A percentile compares a stretch with the other conserved stretches of the same genome.
phyloP scores from a whole-genome alignment of 2,888 invertebrate species.

The Tetranychus piercei region DNA sequence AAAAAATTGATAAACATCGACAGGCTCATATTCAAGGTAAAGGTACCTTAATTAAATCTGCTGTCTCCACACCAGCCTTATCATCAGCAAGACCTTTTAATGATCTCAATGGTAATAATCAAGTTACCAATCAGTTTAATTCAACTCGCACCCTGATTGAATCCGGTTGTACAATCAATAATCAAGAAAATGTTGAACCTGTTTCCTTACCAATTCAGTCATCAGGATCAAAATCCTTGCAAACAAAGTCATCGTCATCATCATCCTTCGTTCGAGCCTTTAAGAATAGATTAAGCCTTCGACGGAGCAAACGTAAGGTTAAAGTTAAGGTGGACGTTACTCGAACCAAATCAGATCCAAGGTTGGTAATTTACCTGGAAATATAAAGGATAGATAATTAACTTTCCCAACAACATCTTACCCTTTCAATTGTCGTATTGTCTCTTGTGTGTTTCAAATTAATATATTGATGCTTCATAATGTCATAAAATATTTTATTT shows the following conservation, averaged over 20 bases:
- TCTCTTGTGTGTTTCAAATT: too few relatives aligned
- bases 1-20: conserved; percentile 7
- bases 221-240: background rate
- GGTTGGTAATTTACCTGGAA: background rate
- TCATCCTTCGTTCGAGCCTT: conserved; percentile 3
- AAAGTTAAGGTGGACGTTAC: conserved; percentile 5
- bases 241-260: background rate
- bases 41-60: background rate
- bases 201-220: background rate
- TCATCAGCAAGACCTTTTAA: background rate
- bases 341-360: conserved; percentile 7
- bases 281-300: conserved; percentile 6
- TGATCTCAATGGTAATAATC: background rate
- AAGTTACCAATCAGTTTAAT: background rate
- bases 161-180: background rate
- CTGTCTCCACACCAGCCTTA: background rate
- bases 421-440: too few relatives aligned
- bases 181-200: background rate
- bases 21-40: background rate
- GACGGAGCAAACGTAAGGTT: background rate
- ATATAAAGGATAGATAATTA: too few relatives aligned
- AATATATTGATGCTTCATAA: too few relatives aligned
- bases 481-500: too few relatives aligned
- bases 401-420: too few relatives aligned
- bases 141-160: background rate